These are phyloP conservation scores for Drosophila demipolita DNA, from an alignment of 2,888 invertebrate species.

Conservation along the genomic window DNA sequence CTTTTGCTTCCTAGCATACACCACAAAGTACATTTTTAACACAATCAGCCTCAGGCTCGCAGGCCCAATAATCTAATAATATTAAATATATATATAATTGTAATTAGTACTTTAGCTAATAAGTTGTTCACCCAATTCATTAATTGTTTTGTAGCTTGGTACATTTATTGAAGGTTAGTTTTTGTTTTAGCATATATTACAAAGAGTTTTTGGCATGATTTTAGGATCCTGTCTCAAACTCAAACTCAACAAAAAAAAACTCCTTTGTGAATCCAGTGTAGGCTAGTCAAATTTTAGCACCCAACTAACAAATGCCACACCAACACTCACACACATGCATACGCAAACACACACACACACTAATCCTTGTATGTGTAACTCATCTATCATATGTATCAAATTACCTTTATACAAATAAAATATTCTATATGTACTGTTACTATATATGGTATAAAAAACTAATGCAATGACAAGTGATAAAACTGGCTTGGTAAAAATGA, in stretches of 20 bases:
- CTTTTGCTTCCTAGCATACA: constrained; percentile 50
- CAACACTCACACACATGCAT: not conserved
- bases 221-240: constrained; percentile 21
- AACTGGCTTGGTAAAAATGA: constrained; percentile 44
- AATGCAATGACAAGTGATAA: constrained; percentile 83
- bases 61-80: constrained; percentile 8
- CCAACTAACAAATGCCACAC: constrained; percentile 33
- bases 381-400: constrained; percentile 30
- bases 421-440: constrained; percentile 47
- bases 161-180: constrained; percentile 18
- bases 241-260: constrained; percentile 2
- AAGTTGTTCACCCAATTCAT: constrained; percentile 52
- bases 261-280: constrained; percentile 46
- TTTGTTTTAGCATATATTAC: not conserved
- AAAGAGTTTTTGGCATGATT: constrained; percentile 29
- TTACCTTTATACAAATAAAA: constrained; percentile 1
- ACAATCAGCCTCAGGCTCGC: constrained; percentile 45
- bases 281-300: constrained; percentile 50
- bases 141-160: constrained; percentile 23
- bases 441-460: constrained; percentile 36
- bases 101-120: constrained; percentile 42
- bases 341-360: not conserved
- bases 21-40: constrained; percentile 16
- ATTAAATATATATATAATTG: constrained; percentile 1
- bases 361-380: constrained; percentile 7